Evolutionary conservation across 2,888 invertebrate species (phyloP), one percentile per base, ranked within the genome.

Genomic region (Malthinus flaveolus): DNA sequence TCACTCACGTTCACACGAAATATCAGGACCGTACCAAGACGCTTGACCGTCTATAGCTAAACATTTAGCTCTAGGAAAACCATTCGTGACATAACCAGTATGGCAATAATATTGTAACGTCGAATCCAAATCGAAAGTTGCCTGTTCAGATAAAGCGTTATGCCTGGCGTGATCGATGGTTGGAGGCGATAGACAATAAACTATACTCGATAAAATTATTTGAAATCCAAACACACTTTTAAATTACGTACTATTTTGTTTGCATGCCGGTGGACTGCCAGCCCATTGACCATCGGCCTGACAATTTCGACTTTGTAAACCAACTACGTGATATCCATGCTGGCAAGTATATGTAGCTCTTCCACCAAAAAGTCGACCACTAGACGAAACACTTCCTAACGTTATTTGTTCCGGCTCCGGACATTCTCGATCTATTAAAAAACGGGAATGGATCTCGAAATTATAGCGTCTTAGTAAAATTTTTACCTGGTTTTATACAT

Each of bases 11-110:
- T 94, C 93, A 76, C 98, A 99, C 60, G 90, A 89, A 69, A 99
- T 91, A 71, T 97, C 95, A 1, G 97, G 97, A 1, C 98, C 98
- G 72, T 93, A 96, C 98, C 98, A 99, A 66, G 92, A 91, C 1
- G 97, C 96, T 68, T 88, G 88, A 0, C 83, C 88, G 68, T 95
- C 93, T 68, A 94, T 93, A 59, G 93, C 89, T 64, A 97, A 81
- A 76, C 98, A 99, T 80, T 96, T 97, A 46, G 97, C 95, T 37
- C 90, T 83, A 1, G 93, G 90, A 77, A 96, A 92, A 0, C 97
- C 97, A 72, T 91, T 91, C 62, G 93, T 91, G 58, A 90, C 90
- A 79, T 95, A 98, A 8, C 98, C 98, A n/a, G 90, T 90, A 71
- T 91, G 89, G 72, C 98, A 98, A 74, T 91, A 90, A 81, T 98